Conservation (phyloP, 2,888 invertebrate species). For the Spodoptera littoralis region DNA sequence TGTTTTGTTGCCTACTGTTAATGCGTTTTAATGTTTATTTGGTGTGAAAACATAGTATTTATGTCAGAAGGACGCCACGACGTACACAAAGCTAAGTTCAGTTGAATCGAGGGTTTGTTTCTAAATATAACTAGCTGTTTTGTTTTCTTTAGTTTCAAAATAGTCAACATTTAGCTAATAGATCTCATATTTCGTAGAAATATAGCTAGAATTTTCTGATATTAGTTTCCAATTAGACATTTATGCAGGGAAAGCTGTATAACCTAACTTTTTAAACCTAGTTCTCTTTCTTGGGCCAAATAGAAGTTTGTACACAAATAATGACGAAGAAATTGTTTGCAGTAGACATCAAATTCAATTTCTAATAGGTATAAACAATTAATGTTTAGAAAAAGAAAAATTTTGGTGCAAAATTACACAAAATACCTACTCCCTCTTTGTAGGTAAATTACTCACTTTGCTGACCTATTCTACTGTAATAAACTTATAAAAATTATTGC, state of each 20-base stretch:
- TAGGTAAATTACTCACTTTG: no score
- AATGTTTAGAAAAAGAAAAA: no score
- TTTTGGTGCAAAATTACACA: no score
- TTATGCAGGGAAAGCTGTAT: constrained; percentile 17
- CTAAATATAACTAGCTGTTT: constrained; percentile 39
- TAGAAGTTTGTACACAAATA: no score
- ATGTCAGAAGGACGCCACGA: constrained; percentile 72
- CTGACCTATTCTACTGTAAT: no score
- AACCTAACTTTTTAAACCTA: constrained; percentile 35
- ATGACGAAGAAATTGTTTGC: no score
- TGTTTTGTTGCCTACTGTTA: constrained; percentile 54
- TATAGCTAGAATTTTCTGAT: background rate
- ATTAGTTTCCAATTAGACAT: constrained; percentile 41
- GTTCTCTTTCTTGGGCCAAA: no score
- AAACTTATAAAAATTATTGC: no score
- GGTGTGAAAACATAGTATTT: constrained; percentile 60
- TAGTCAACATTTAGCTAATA: constrained; percentile 6
- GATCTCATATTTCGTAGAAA: background rate
- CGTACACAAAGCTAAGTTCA: constrained; percentile 77
- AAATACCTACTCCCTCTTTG: no score
- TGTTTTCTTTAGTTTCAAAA: constrained; percentile 7
- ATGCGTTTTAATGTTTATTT: constrained; percentile 58
- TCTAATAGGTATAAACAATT: no score
- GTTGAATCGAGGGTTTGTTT: constrained; percentile 65
- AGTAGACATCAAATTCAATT: no score